phyloP scores from a whole-genome alignment of 2,888 invertebrate species.

The Stenichneumon culpator region DNA sequence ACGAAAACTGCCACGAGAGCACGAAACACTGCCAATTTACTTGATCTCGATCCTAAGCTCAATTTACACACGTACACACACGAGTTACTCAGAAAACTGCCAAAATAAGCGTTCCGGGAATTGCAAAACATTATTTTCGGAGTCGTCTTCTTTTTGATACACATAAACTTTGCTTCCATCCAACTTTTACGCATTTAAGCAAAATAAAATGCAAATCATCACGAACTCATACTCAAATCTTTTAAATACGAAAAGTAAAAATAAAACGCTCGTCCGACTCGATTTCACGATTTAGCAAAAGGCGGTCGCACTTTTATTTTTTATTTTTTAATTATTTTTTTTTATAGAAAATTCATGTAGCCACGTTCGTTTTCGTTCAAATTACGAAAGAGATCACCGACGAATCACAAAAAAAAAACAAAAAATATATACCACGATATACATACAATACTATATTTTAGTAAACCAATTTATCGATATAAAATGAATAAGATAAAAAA shows the following conservation, averaged over 20 bases:
- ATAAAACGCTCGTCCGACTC: background rate
- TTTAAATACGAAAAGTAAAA: background rate
- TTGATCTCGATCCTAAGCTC: conserved; percentile 51
- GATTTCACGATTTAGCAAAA: conserved; percentile 18
- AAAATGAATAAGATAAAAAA: conserved; percentile 47
- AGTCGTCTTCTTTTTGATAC: background rate
- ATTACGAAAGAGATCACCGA: conserved; percentile 65
- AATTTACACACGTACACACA: conserved; percentile 16
- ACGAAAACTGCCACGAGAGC: conserved; percentile 28
- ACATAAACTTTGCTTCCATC: conserved; percentile 10
- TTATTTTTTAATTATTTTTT: background rate
- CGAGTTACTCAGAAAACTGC: conserved; percentile 31
- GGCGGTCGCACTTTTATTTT: background rate
- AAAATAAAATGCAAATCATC: background rate
- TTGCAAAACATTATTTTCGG: conserved; percentile 2
- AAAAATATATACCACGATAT: conserved; percentile 58
- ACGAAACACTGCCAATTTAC: conserved; percentile 51
- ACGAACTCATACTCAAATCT: background rate
- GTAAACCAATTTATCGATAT: conserved; percentile 77
- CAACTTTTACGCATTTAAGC: background rate
- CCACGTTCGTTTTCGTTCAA: conserved; percentile 27
- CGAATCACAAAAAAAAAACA: conserved; percentile 67
- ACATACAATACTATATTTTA: conserved; percentile 79
- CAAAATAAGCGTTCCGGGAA: conserved; percentile 25
- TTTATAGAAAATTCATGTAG: background rate